Base-by-base conservation (phyloP, 2,888 invertebrate species). In the Cryptocheilus praepositus region DNA sequence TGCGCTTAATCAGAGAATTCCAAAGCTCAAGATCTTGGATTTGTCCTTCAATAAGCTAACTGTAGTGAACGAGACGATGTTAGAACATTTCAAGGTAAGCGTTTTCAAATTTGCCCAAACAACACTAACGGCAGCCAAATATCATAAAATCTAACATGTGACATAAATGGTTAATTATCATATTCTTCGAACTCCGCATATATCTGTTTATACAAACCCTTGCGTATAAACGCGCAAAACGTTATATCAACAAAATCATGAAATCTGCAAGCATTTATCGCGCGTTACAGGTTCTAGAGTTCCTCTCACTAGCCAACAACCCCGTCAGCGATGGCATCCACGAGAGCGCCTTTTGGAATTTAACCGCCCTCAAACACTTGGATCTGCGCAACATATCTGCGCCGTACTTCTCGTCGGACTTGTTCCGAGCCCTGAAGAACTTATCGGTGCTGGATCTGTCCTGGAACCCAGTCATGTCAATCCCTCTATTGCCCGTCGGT, bases 401-500 rank as follows among this genome's bases (percentile, higher is more conserved):
- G 2, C 64, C 76, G 1, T 76, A 70, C 55, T 86, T 88, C 13
- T 77, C 85, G 0, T 46, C 79, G 7, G 70, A 77, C 5, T 60
- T 85, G n/a, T 86, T 89, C 69, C 82, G 83, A 45, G 76, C 83
- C 0, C 60, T 88, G 21, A 64, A 61, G 0, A 85, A 81, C 44
- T 71, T 89, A 15, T 81, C 80, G 1, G 64, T 68, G 13, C 61
- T 89, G 13, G 85, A 86, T 60, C 67, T 89, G 19, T 87, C 88
- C 0, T 65, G 63, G 18, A 94, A 94, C 80, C 90, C 90, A 15
- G 85, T 93, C 1, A 85, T 81, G 0, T 86, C 87, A 3, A 85
- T 93, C 8, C 93, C 93, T 22, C 88, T 89, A 43, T 80, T 93
- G 61, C 93, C 93, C 0, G 89, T 88, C 15, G 89, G 89, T 25